Evolutionary conservation across 2,797 vertebrate species (phyloP).

Genomic region (Darevskia mixta): DNA sequence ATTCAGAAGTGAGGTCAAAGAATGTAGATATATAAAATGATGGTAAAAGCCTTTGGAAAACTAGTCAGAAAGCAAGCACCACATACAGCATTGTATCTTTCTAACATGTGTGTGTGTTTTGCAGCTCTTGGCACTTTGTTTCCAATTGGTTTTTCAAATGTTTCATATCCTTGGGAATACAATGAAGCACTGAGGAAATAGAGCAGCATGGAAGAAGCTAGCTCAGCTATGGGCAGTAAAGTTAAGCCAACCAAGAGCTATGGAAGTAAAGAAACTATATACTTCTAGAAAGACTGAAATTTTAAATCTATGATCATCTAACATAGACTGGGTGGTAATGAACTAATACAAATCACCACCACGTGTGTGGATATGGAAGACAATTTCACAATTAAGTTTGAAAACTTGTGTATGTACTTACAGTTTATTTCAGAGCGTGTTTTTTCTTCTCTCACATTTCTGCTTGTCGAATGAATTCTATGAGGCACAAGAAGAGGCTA

Average conservation of each 20-base stretch:
- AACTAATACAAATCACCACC: neutral
- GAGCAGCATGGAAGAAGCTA: neutral
- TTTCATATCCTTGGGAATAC: neutral
- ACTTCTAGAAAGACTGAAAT: neutral
- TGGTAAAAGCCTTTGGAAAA: neutral
- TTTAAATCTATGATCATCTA: neutral
- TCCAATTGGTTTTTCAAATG: neutral
- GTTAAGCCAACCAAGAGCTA: neutral
- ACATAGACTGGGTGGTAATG: neutral
- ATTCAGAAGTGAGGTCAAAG: neutral
- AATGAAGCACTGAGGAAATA: neutral
- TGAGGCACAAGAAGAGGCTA: slow-evolving; percentile 95
- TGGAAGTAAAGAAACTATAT: neutral
- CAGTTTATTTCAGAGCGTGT: slow-evolving; percentile 97
- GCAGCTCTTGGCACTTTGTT: neutral
- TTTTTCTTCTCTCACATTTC: slow-evolving; percentile 94
- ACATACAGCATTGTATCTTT: too few species aligned
- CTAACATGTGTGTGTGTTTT: too few species aligned
- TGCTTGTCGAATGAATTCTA: slow-evolving; percentile 94
- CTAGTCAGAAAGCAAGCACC: neutral
- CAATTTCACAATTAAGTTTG: neutral
- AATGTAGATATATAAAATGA: neutral
- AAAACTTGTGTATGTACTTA: slow-evolving; percentile 77
- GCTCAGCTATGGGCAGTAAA: neutral
- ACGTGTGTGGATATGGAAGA: neutral